Conservation (phyloP, 2,888 invertebrate species). For the Scotopteryx bipunctaria region DNA sequence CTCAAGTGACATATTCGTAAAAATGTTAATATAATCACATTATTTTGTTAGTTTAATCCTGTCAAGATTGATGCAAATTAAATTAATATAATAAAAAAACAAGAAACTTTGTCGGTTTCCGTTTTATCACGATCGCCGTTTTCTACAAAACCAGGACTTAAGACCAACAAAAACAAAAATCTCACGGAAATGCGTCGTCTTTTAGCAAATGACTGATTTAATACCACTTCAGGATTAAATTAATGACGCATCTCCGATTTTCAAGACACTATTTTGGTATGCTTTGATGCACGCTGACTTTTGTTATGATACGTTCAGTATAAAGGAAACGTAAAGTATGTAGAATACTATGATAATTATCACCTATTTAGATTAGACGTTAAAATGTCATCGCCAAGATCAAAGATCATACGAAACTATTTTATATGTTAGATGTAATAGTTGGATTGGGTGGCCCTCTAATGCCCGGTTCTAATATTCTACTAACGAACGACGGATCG, state of each 20-base stretch:
- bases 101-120: neutral
- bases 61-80: too few species aligned
- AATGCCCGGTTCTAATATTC: too few species aligned
- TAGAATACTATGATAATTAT: constrained; percentile 14
- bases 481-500: too few species aligned
- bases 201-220: constrained; percentile 73
- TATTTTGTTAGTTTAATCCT: too few species aligned
- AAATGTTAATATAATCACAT: too few species aligned
- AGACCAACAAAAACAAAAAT: constrained; percentile 33
- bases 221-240: constrained; percentile 60
- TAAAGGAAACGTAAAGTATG: constrained; percentile 25
- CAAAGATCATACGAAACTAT: constrained; percentile 23
- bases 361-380: constrained; percentile 12
- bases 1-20: too few species aligned
- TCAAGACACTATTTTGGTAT: constrained; percentile 44
- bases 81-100: too few species aligned
- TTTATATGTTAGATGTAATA: neutral
- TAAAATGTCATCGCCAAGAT: constrained; percentile 20
- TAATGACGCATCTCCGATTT: constrained; percentile 53
- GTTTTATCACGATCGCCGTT: neutral
- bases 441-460: neutral
- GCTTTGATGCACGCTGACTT: constrained; percentile 51
- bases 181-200: constrained; percentile 54
- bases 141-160: neutral
- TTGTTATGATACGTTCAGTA: constrained; percentile 29